These are phyloP conservation scores for Lutjanus argentimaculatus DNA, from an alignment of 2,797 vertebrate genomes.

Conservation along the genomic window DNA sequence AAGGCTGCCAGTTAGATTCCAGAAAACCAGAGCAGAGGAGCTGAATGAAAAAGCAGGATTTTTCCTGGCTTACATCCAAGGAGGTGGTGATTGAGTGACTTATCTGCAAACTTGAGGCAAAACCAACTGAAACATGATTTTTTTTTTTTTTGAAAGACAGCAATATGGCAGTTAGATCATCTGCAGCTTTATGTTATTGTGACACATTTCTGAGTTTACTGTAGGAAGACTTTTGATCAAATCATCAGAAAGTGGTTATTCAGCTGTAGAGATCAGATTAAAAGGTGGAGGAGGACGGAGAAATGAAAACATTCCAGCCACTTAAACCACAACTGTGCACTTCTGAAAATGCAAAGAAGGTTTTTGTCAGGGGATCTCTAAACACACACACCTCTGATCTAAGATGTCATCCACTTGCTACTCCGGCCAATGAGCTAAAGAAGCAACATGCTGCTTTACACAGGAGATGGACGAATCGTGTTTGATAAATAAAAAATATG, in stretches of 20 bases:
- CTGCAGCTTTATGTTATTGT: not conserved
- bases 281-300: not conserved
- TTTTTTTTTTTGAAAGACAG: not conserved
- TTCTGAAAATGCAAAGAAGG: not conserved
- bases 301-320: not conserved
- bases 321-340: not conserved
- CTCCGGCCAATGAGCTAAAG: not conserved
- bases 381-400: not conserved
- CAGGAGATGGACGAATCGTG: not conserved
- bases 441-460: not conserved
- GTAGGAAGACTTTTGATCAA: not conserved
- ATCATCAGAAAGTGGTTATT: not conserved
- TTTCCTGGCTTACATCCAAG: not conserved
- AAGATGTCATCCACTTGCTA: not conserved
- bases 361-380: not conserved
- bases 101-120: not conserved
- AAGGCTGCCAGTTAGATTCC: not conserved
- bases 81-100: not conserved
- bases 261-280: not conserved
- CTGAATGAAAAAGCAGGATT: not conserved
- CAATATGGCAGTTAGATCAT: not conserved
- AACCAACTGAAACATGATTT: not conserved
- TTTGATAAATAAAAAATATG: not conserved
- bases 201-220: not conserved
- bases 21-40: not conserved